A percentile compares a stretch with the other conserved stretches of the same genome.
These are phyloP conservation scores for Catostomus latipinnis DNA, from an alignment of 2,797 vertebrate species.

Conservation along the genomic window DNA sequence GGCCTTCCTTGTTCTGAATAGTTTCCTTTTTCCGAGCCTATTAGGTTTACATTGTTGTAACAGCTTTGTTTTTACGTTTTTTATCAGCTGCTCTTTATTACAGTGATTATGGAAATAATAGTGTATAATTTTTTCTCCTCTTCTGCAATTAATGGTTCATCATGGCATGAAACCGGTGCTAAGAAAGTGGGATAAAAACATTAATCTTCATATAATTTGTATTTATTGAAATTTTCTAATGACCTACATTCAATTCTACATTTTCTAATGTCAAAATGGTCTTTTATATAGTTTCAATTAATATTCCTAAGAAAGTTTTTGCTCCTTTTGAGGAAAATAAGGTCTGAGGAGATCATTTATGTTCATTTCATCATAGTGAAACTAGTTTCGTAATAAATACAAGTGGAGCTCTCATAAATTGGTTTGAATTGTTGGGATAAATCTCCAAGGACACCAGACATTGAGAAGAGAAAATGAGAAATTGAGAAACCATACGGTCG, in stretches of 20 bases:
- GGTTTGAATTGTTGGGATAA: conserved; percentile 15
- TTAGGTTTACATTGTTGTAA: conserved; percentile 12
- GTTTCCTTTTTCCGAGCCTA: conserved; percentile 17
- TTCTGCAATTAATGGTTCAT: conserved; percentile 26
- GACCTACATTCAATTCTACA: conserved; percentile 14
- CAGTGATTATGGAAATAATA: conserved; percentile 39
- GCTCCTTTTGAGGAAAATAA: neutral
- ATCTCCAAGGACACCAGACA: conserved; percentile 24
- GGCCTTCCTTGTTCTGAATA: conserved; percentile 8
- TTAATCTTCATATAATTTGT: conserved; percentile 8
- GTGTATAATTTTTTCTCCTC: conserved; percentile 17
- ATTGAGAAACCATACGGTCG: conserved; percentile 6
- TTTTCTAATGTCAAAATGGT: conserved; percentile 4
- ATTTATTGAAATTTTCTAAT: conserved; percentile 40
- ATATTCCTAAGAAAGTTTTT: conserved; percentile 7
- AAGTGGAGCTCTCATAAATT: conserved; percentile 31
- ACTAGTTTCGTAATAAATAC: conserved; percentile 28
- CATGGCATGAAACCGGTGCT: neutral
- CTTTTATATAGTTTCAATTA: conserved; percentile 37
- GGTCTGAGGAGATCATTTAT: conserved; percentile 24
- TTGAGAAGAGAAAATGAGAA: conserved; percentile 28
- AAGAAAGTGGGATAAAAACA: conserved; percentile 23
- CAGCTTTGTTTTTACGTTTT: neutral
- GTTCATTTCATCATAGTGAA: conserved; percentile 32
- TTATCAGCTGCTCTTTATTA: conserved; percentile 6